A percentile compares a stretch with the other conserved stretches of the same genome.
These are phyloP conservation scores for Uria aalge DNA, from an alignment of 2,113 vertebrate species.

Conservation along the genomic window DNA sequence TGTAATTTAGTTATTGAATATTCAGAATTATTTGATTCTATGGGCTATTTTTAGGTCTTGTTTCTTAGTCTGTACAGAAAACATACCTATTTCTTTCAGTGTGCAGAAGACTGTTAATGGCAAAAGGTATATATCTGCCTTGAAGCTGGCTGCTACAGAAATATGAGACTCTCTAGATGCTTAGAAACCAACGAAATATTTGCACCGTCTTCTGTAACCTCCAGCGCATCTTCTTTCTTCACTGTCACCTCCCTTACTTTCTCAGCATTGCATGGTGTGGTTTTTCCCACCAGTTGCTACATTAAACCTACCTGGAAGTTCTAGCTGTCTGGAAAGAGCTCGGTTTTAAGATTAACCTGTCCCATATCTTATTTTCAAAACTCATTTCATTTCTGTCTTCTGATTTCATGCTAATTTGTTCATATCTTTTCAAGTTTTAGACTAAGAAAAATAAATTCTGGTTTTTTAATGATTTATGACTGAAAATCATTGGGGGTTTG, in stretches of 20 bases:
- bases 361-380: neutral
- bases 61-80: neutral
- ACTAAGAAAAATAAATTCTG: neutral
- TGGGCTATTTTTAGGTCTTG: neutral
- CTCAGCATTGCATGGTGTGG: neutral
- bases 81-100: neutral
- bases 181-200: neutral
- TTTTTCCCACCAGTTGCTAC: neutral
- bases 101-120: neutral
- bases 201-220: neutral
- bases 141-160: neutral
- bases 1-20: neutral
- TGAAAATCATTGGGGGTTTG: neutral
- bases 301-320: neutral
- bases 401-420: neutral
- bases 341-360: neutral
- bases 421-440: neutral
- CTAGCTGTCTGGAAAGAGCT: neutral
- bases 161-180: neutral
- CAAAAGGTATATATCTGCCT: neutral
- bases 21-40: neutral
- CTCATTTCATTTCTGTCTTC: neutral
- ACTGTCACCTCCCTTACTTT: neutral
- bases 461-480: neutral
- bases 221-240: neutral